Base-by-base conservation (phyloP, 2,888 invertebrate genomes). In the Eupithecia pulchellata region DNA sequence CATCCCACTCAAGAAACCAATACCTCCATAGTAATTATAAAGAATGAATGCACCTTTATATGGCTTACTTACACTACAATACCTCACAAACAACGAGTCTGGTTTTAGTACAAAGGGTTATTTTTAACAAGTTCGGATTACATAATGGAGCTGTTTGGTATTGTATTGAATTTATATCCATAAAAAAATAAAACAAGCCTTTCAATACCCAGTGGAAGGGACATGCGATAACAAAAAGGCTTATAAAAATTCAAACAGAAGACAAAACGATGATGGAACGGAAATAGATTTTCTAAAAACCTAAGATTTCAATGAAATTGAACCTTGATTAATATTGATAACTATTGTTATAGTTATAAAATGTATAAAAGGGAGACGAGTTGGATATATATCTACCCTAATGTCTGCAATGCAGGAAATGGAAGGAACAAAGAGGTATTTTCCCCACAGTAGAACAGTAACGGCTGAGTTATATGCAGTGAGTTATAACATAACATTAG, bases 61-160 rank as follows among this genome's bases (percentile, higher is more conserved):
- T 11, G 20, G 9, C 20, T 11, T 47, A 47, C 20, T 20, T 25
- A 11, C 32, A 6, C 32, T 32, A 32, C 57, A 55, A 55, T 55
- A 20, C 52, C 17, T 5, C 27, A 9, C 27, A 27, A 27, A 55
- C 14, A n/a, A 20, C 14, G 17, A 6, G 29, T 52, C 29, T 57
- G 27, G 57, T 57, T 57, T 52, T 52, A 25, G 52, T 17, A 29
- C 29, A 29, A 32, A 32, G 60, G 60, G 32, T 32, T n/a, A 36
- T 52, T 52, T 61, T 61, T 52, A 52, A 36, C 27, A 29, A 13
- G 42, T 42, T 69, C 17, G 20, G 17, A 66, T 66, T 55, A 55
- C 61, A 25, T 11, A 66, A 36, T 36, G 25, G 20, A 60, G 17
- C n/a, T 32, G n/a, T n/a, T n/a, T n/a, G 32, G 32, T 60, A 36